Evolutionary conservation across 2,113 vertebrate genomes (phyloP).

Genomic region (Tringa solitaria): DNA sequence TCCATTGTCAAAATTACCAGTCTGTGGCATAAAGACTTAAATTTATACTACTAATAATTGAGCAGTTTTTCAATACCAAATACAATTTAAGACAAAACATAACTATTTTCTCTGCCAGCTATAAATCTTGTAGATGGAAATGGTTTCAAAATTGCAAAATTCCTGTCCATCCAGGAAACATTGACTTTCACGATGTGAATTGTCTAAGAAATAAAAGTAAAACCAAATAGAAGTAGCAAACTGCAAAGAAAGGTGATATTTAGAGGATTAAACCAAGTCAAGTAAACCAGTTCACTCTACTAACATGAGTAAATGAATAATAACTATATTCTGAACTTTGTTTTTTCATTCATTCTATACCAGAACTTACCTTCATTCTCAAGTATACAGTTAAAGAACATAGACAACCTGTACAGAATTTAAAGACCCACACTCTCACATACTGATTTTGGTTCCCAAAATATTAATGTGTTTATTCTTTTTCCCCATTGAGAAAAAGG

Average conservation of each 20-base stretch:
- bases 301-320: neutral
- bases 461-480: neutral
- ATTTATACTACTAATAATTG: constrained; percentile 39
- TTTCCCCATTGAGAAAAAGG: neutral
- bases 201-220: neutral
- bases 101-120: constrained; percentile 17
- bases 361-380: neutral
- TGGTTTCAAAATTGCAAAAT: constrained; percentile 5
- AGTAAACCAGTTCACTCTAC: neutral
- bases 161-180: neutral
- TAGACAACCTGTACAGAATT: neutral
- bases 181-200: neutral
- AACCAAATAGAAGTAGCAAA: neutral
- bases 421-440: neutral
- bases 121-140: constrained; percentile 17
- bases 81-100: constrained; percentile 39
- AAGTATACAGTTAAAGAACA: neutral
- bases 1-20: constrained; percentile 64
- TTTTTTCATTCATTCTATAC: neutral
- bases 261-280: neutral
- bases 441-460: neutral
- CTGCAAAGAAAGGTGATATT: neutral
- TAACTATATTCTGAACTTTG: neutral
- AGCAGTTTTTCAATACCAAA: constrained; percentile 40
- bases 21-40: constrained; percentile 52